Evolutionary conservation across 37 sponge, comb jelly and placozoan species (phyloP).

Genomic region (Beroe forskalii): DNA sequence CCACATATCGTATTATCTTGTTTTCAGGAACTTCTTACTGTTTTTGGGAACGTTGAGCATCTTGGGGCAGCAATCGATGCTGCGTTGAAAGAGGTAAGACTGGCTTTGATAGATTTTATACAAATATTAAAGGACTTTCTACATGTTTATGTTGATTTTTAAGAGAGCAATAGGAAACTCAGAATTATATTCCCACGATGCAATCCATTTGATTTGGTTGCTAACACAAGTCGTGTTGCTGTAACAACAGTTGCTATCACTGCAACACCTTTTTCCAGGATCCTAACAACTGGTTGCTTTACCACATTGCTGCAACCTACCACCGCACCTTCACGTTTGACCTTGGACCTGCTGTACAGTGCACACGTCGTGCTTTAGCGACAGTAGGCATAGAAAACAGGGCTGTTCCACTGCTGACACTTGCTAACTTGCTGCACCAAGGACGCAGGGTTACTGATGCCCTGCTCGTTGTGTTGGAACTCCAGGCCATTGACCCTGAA

Average conservation of each 20-base stretch:
- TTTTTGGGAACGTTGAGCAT: not conserved
- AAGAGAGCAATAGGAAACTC: too few relatives aligned
- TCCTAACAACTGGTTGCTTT: constrained; percentile 54
- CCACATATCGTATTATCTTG: too few relatives aligned
- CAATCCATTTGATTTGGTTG: not conserved
- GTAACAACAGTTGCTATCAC: too few relatives aligned
- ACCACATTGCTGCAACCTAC: constrained; percentile 41
- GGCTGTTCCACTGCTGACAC: constrained; percentile 36
- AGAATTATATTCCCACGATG: too few relatives aligned
- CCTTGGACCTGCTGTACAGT: constrained; percentile 53
- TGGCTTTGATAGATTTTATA: too few relatives aligned
- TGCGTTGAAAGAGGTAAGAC: not conserved
- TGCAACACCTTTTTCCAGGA: too few relatives aligned
- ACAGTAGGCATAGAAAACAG: not conserved
- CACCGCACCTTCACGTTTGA: constrained; percentile 60
- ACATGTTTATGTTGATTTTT: too few relatives aligned
- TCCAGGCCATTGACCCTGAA: constrained; percentile 8
- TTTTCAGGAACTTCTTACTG: not conserved
- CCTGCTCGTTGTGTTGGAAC: not conserved
- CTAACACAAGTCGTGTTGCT: too few relatives aligned
- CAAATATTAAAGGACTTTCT: too few relatives aligned
- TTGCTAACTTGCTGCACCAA: constrained; percentile 35
- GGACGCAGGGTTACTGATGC: constrained; percentile 7
- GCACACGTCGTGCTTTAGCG: constrained; percentile 43
- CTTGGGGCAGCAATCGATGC: constrained; percentile 46